Percentiles rank a stretch among this genome's conserved stretches.
phyloP scores from a whole-genome alignment of 2,113 vertebrate genomes.

The Theristicus caerulescens region DNA sequence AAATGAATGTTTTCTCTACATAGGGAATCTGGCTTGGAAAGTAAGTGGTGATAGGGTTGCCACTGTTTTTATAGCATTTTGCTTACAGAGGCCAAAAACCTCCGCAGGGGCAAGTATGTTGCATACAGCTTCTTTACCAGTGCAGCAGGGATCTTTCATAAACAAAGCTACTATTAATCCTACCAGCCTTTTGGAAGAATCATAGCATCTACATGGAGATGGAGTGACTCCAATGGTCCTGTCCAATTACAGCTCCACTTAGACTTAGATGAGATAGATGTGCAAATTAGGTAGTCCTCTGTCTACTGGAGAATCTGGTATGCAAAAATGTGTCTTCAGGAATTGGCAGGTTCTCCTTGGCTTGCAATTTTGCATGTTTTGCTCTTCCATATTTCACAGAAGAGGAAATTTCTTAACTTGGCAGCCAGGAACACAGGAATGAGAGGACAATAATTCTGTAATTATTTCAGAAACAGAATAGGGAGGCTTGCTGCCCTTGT shows the following conservation, averaged over 20 bases:
- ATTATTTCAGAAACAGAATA: neutral
- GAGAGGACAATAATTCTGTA: neutral
- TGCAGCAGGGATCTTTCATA: neutral
- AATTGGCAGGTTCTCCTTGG: neutral
- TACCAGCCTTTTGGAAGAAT: neutral
- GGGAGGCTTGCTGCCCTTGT: neutral
- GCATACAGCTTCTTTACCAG: neutral
- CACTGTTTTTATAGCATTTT: neutral
- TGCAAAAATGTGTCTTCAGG: neutral
- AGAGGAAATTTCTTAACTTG: neutral
- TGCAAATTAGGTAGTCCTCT: neutral
- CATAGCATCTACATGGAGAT: neutral
- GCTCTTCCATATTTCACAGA: neutral
- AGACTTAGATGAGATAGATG: neutral
- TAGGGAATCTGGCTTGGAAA: neutral
- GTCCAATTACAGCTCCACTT: neutral
- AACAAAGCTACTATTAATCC: neutral
- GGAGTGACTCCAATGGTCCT: neutral
- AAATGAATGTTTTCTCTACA: neutral
- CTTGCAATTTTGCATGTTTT: neutral
- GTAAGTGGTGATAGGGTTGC: neutral
- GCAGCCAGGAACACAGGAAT: neutral
- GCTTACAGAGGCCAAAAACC: neutral
- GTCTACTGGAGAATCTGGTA: neutral
- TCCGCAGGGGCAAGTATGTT: neutral